Evolutionary conservation across 1,140 invertebrate genomes (phyloP), one percentile per base, ranked within the genome.

Genomic region (Parapsyche elsis): DNA sequence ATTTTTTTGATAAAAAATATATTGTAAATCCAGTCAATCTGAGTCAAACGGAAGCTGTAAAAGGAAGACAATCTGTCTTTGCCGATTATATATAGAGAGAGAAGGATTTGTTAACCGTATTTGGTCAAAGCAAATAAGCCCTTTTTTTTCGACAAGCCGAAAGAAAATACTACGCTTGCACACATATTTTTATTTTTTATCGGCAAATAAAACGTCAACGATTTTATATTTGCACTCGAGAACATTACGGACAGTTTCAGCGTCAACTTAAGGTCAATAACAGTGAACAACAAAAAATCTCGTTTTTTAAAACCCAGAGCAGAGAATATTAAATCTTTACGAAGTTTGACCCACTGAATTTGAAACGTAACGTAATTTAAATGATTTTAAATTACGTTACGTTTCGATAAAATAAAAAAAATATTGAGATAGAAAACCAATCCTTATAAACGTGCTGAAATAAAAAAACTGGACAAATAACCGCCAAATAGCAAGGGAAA

Each of bases 81-180:
- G 74, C 19, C 44, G 38, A n/a, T n/a, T n/a, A n/a, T n/a, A n/a
- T n/a, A n/a, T n/a, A n/a, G n/a, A n/a, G n/a, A n/a, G 30, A 49
- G 49, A 30, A 76, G 74, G 74, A 76, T 76, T 76, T 76, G 74
- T 49, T 30, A 30, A 49, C 21, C 74, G 46, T 53, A 46, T 74
- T 74, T 74, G 71, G 46, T 76, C 26, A 38, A 59, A 76, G 57
- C 45, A 76, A 53, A 76, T 61, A 76, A 53, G 57, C 74, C 71
- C 26, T 76, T 45, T 30, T 71, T 14, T 73, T 76, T 57, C 67
- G 67, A 21, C 21, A 19, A 19, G 57, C 57, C 57, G 57, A 61
- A 61, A 61, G 67, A 71, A 71, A 71, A 71, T 30, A 71, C 23
- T 7, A 38, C 7, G 7, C n/a, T n/a, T 4, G 30, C 30, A 30